Base-by-base conservation (phyloP, 2,113 vertebrate species). In the Cathartes aura region DNA sequence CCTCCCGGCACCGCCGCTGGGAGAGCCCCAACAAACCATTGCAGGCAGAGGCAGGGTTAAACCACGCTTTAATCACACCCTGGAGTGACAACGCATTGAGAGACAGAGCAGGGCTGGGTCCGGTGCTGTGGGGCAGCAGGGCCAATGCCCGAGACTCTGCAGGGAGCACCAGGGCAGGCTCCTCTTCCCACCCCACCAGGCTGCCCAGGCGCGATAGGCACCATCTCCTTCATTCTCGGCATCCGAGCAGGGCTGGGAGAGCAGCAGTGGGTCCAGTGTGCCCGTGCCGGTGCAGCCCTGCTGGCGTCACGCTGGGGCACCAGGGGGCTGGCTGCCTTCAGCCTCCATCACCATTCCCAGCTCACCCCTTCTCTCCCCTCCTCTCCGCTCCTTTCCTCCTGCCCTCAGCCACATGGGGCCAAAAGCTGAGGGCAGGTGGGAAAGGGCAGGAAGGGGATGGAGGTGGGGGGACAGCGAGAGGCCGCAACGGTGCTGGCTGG, bases 131-230 rank as follows among this genome's bases (percentile, higher is more conserved):
- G 56, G 66, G 38, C 74, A 90, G 43, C 4, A 6, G 34, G 62
- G 45, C 50, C 5, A 1, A 50, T 9, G 3, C 34, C 34, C 2
- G 2, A 78, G 73, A 78, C 13, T 29, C 48, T 0, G 0, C 50
- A 84, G 40, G 36, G 26, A 91, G 36, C 52, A 56, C 10, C 8
- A 36, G 18, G 29, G 26, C 56, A 94, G 76, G 24, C 36, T 93
- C 42, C 29, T 95, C 63, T 81, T 94, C 29, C 34, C 64, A 45
- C 13, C 75, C 26, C 22, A n/a, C 13, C 22, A 21, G 30, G 47
- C 32, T 67, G 32, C 56, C 34, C 0, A 0, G 21, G 27, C 2
- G 1, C 0, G 0, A 59, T 0, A 8, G 30, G 40, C 43, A 68
- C 40, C 53, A 53, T n/a, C 43, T 87, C 40, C 45, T 87, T 66